Base-by-base conservation (phyloP, 2,113 vertebrate genomes). In the Choloepus hoffmanni region DNA sequence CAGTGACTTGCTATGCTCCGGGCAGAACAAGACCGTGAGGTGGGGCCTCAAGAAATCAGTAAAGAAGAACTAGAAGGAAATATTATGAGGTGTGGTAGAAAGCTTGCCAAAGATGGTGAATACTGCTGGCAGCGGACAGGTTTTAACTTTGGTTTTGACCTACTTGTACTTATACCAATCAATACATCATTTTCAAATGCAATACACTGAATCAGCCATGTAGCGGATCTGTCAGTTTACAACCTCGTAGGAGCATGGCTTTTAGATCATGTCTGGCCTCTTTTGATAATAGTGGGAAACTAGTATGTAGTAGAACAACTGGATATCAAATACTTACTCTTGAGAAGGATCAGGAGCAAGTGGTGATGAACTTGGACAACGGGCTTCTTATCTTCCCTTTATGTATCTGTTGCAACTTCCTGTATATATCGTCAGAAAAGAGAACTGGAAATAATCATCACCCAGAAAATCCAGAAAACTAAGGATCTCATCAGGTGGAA, bases 11-110 rank as follows among this genome's bases (percentile, higher is more conserved):
- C 43, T 45, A 45, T 45, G 43, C 43, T 45, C 43, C 7, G 43
- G 43, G 55, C 55, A 55, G 55, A 55, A 55, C 2, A 55, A 55
- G 15, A 4, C 55, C 19, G 15, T 55, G 55, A 55, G 16, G 16
- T 55, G 55, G 55, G 99, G 97, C 99, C 99, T 74, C 99, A 99
- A 96, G 99, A 99, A 97, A 99, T 99, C 65, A 99, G 99, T 97
- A 99, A 99, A 97, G 99, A 99, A 76, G 99, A 99, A 95, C 99
- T 99, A 97, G 99, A 99, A 97, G 97, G 97, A 95, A 99, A 98
- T 98, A 99, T 99, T 93, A 99, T 99, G 99, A 98, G 99, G 62
- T 99, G 99, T 93, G 99, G 99, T 81, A 99, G 99, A 89, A 99
- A 99, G 72, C 98, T 99, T 85, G 98, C 98, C 36, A 99, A 99